These are phyloP conservation scores for Yasuhikotakia modesta DNA, from an alignment of 2,797 vertebrate species.

Conservation along the genomic window DNA sequence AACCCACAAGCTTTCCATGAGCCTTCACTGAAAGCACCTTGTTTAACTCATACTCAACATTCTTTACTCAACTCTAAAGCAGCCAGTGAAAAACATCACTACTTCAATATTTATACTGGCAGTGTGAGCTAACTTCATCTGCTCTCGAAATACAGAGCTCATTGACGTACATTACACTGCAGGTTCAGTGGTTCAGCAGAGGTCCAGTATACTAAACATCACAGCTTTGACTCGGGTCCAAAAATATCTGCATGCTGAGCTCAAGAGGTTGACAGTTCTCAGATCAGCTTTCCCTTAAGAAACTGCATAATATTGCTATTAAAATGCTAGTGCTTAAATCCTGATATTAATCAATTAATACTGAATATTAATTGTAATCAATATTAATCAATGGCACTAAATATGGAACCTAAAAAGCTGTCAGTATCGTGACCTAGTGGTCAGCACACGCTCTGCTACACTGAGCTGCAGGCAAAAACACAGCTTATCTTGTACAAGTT, in stretches of 20 bases:
- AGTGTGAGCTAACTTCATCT: constrained; percentile 50
- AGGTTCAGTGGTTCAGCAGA: constrained; percentile 44
- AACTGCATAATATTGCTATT: too few relatives aligned
- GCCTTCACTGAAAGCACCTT: constrained; percentile 26
- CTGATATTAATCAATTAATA: too few relatives aligned
- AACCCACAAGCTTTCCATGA: constrained; percentile 25
- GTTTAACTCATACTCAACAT: constrained; percentile 37
- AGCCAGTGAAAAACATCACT: constrained; percentile 55
- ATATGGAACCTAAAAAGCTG: too few relatives aligned
- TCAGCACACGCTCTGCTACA: too few relatives aligned
- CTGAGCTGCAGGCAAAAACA: too few relatives aligned
- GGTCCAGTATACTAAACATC: constrained; percentile 45
- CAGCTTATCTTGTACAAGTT: too few relatives aligned
- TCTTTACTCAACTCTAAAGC: constrained; percentile 6
- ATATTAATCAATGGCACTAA: too few relatives aligned
- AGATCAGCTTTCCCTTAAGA: not conserved
- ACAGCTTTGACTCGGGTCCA: constrained; percentile 35
- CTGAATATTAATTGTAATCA: too few relatives aligned
- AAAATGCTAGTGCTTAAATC: too few relatives aligned
- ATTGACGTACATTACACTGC: constrained; percentile 30
- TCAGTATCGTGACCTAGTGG: too few relatives aligned
- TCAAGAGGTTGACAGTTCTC: constrained; percentile 22
- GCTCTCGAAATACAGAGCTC: constrained; percentile 2
- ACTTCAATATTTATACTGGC: constrained; percentile 52
- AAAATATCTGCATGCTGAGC: constrained; percentile 31